phyloP scores from a whole-genome alignment of 2,113 vertebrate genomes.

The Atherinomorus stipes region DNA sequence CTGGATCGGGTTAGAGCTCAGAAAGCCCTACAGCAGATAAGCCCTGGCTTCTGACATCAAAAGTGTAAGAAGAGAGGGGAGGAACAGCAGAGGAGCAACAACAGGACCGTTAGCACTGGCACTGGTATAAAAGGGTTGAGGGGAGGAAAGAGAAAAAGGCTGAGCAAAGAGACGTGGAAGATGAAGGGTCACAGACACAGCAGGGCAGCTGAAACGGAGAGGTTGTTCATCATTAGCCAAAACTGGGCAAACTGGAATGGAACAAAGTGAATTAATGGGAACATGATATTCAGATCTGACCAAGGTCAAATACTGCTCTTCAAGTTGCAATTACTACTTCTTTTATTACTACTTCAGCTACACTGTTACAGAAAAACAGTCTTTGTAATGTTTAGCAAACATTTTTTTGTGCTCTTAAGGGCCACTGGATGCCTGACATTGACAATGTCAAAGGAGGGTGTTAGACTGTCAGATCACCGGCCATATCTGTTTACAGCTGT shows the following conservation, averaged over 20 bases:
- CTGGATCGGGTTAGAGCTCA: slow-evolving; percentile 49
- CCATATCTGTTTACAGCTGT: slow-evolving; percentile 2
- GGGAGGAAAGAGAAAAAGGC: slow-evolving; percentile 27
- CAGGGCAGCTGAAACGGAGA: neutral
- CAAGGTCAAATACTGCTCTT: slow-evolving; percentile 16
- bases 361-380: no score
- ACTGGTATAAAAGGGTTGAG: slow-evolving; percentile 8
- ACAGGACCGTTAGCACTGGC: slow-evolving; percentile 48
- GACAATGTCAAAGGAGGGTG: neutral
- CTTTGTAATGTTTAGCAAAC: no score
- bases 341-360: no score
- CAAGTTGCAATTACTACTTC: neutral
- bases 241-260: neutral
- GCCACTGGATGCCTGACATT: neutral
- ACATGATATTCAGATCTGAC: slow-evolving; percentile 2
- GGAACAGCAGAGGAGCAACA: slow-evolving; percentile 41
- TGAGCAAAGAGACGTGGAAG: slow-evolving; percentile 16
- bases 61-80: slow-evolving; percentile 48
- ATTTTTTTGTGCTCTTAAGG: neutral
- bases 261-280: neutral
- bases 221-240: neutral
- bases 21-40: slow-evolving; percentile 65
- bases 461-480: neutral
- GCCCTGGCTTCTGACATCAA: slow-evolving; percentile 70
- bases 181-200: slow-evolving; percentile 1